Conservation (phyloP, 2,888 invertebrate species). For the Drosophila affinis region DNA sequence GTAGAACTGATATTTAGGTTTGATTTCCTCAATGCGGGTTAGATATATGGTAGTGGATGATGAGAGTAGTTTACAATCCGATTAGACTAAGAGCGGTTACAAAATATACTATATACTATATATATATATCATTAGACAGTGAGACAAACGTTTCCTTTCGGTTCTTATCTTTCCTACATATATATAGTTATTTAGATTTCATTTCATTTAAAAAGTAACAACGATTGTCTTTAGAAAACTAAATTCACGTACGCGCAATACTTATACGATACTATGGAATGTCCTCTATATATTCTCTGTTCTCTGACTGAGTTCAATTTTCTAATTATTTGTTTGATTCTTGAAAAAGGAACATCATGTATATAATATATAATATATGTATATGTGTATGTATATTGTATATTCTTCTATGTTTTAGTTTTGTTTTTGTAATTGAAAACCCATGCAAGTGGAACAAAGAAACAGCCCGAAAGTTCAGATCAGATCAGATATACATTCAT, state of each 20-base stretch:
- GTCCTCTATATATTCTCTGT: slow-evolving; percentile 22
- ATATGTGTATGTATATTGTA: slow-evolving; percentile 8
- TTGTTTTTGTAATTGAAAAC: slow-evolving; percentile 20
- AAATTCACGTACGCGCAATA: slow-evolving; percentile 58
- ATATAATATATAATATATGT: slow-evolving; percentile 20
- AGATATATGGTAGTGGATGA: slow-evolving; percentile 39
- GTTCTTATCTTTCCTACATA: slow-evolving; percentile 7
- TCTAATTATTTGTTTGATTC: slow-evolving; percentile 34
- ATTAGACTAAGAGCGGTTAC: slow-evolving; percentile 53
- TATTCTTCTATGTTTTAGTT: slow-evolving; percentile 13
- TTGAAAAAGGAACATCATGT: slow-evolving; percentile 67
- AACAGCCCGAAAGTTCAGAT: slow-evolving; percentile 34
- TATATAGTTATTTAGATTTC: slow-evolving; percentile 6
- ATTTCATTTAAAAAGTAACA: slow-evolving; percentile 67
- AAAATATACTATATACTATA: slow-evolving; percentile 50
- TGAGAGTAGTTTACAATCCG: slow-evolving; percentile 61
- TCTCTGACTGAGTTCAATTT: slow-evolving; percentile 38
- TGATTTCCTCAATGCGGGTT: slow-evolving; percentile 29
- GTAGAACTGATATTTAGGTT: slow-evolving; percentile 57
- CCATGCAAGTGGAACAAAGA: slow-evolving; percentile 29
- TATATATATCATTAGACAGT: slow-evolving; percentile 32
- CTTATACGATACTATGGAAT: slow-evolving; percentile 35
- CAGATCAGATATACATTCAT: slow-evolving; percentile 25
- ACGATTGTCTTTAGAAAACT: slow-evolving; percentile 81
- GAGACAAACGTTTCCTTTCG: slow-evolving; percentile 33